A percentile compares a stretch with the other conserved stretches of the same genome.
These are phyloP conservation scores for Elaeidobius kamerunicus DNA, from an alignment of 2,888 invertebrate species.

Conservation along the genomic window DNA sequence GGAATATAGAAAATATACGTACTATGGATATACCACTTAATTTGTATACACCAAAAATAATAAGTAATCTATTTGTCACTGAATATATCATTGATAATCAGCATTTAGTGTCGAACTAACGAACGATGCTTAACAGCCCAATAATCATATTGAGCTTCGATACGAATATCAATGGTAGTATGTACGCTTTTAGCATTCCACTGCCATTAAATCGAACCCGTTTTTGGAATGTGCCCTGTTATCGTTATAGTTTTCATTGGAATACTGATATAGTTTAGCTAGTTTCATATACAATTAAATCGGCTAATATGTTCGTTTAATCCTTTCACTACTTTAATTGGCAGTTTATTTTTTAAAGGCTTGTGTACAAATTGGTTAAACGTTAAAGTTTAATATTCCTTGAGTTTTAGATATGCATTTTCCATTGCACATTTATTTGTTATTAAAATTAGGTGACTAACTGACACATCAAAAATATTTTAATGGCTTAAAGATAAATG, in stretches of 20 bases:
- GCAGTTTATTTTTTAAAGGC: background rate
- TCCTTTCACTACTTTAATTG: slow-evolving; percentile 8
- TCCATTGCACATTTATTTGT: no score
- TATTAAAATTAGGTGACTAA: no score
- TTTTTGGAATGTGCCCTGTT: slow-evolving; percentile 20
- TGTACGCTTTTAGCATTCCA: background rate
- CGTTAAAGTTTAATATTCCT: no score
- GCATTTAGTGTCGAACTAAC: background rate
- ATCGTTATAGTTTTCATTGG: slow-evolving; percentile 16
- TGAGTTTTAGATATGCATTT: no score
- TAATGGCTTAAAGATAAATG: no score
- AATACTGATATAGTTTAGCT: slow-evolving; percentile 3
- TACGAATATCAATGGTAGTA: slow-evolving; percentile 3
- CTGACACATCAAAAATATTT: no score
- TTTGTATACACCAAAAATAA: background rate
- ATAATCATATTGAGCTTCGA: slow-evolving; percentile 7
- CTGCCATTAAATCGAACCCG: slow-evolving; percentile 13
- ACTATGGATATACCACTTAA: no score
- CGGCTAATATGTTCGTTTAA: slow-evolving; percentile 9
- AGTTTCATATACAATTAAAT: slow-evolving; percentile 2
- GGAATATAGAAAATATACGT: no score
- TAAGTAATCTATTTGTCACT: background rate
- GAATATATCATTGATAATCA: background rate
- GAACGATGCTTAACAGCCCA: slow-evolving; percentile 2
- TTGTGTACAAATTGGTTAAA: no score